Base-by-base conservation (phyloP, 1,140 invertebrate species). In the Oryzaephilus surinamensis region DNA sequence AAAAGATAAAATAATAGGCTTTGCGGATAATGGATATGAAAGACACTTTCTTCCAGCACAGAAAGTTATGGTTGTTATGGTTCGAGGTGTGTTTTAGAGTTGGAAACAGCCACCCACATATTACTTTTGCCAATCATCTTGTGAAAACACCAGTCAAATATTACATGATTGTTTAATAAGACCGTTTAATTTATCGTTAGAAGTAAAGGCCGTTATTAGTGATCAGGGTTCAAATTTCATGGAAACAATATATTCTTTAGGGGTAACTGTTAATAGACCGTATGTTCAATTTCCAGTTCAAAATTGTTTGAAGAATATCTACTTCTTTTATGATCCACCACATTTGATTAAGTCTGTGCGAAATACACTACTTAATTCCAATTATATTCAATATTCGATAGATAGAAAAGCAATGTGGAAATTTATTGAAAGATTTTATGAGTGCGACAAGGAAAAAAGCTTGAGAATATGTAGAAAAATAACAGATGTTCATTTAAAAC, bases 271-370 rank as follows among this genome's bases (percentile, higher is more conserved):
- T 28, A 29, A 11, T 16, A 7, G 46, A 46, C 30, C 21, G 39
- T 26, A 36, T 50, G 31, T 13, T 41, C 17, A 14, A 51, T 12
- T 34, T 45, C 38, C 7, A 35, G 12, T 7, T 43, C 7, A 37
- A 46, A 44, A 43, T 50, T 18, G 14, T 50, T 12, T n/a, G n/a
- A n/a, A n/a, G n/a, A n/a, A n/a, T n/a, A n/a, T n/a, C n/a, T n/a
- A n/a, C n/a, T 48, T 45, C 12, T 23, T 52, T 2, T 48, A 41
- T 37, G 50, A 51, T 28, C 40, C 48, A 33, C 52, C 54, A 11
- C 52, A 57, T 19, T 18, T 57, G 6, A 27, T 55, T 8, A 55
- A 55, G 32, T 36, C 48, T 3, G 32, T 55, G 4, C 16, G 50
- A 14, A 50, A 55, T 41, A 52, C 49, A 43, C 38, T 54, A 32